Evolutionary conservation across 2,888 invertebrate genomes (phyloP), one percentile per base, ranked within the genome.

Genomic region (Tinea pellionella): DNA sequence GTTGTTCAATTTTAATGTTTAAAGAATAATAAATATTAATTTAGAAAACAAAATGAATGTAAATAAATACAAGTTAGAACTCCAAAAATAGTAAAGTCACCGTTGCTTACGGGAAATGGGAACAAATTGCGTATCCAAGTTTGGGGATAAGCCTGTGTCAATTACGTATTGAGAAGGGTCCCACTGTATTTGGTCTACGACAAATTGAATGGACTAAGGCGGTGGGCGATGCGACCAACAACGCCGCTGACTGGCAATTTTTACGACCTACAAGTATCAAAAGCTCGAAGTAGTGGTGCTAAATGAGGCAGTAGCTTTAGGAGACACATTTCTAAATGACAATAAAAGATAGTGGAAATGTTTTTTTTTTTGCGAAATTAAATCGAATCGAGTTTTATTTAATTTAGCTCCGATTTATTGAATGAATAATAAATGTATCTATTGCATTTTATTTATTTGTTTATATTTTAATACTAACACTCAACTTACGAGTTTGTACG

Each of bases 141-240:
- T 77, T 67, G 69, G 73, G 78, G 80, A 80, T 84, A 82, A 83
- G 78, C 83, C 74, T 73, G 74, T 81, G 83, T 84, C 83, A 84
- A 83, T 84, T 84, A 84, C 76, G 74, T 70, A 81, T 78, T 84
- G 83, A 82, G 79, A 73, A 84, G 83, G 83, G 85, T 83, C 71
- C 59, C 41, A 18, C 19, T 13, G 53, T 18, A 66, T 68, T 68
- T 70, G 69, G 70, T 68, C 64, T 68, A 71, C 75, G 79, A 83
- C 80, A 82, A 84, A 84, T 80, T 79, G 80, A 80, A 80, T 78
- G 80, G 77, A 73, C 75, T 77, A 77, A 77, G 75, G 70, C 73
- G 71, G 66, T 65, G 63, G 29, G 42, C 73, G 71, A 65, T 65
- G 63, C 24, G 51, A 30, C 62, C 55, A 57, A 24, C 24, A 24